Base-by-base conservation (phyloP, 2,888 invertebrate genomes). In the Caenorhabditis sulstoni region DNA sequence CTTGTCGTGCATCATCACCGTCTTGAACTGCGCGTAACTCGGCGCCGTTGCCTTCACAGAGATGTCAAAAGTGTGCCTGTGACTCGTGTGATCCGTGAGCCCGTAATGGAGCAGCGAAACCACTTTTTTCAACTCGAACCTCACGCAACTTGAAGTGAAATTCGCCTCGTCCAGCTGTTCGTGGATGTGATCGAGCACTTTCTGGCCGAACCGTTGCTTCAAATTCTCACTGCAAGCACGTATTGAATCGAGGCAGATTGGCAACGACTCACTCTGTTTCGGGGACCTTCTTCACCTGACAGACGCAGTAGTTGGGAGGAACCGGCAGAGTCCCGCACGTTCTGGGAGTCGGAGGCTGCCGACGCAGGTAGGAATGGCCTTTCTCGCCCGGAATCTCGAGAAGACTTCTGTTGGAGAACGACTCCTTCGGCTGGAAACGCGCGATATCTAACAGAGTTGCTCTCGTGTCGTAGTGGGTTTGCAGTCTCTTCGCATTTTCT, bases 401-500 rank as follows among this genome's bases (percentile, higher is more conserved):
- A 1, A 44, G 23, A 23, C 47, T 41, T 11, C 50, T 57, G n/a
- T 70, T 47, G 1, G 16, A n/a, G 45, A 68, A 71, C 1, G 37
- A 41, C 18, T 52, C 20, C 14, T 14, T 1, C 2, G 79, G 79
- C 22, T 73, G 79, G 39, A 55, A 68, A 68, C 73, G 67, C n/a
- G 70, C 22, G 67, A 83, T 74, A 41, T 83, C 83, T 35, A 71
- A 47, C 23, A 83, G 39, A 0, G 83, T 82, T 4, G 83, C 83
- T 39, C 71, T 71, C 14, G 80, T 67, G 41, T 83, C 83, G 53
- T 62, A 83, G 57, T 83, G 83, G 11, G 83, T 82, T 29, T 77
- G 74, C 18, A 82, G 64, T 55, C 77, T 47, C 22, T 29, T 23
- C 16, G 80, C 47, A 47, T 82, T 83, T n/a, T 68, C 53, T 18